A percentile compares a stretch with the other conserved stretches of the same genome.
phyloP scores from a whole-genome alignment of 2,888 invertebrate genomes.

The Esperia sulphurella region DNA sequence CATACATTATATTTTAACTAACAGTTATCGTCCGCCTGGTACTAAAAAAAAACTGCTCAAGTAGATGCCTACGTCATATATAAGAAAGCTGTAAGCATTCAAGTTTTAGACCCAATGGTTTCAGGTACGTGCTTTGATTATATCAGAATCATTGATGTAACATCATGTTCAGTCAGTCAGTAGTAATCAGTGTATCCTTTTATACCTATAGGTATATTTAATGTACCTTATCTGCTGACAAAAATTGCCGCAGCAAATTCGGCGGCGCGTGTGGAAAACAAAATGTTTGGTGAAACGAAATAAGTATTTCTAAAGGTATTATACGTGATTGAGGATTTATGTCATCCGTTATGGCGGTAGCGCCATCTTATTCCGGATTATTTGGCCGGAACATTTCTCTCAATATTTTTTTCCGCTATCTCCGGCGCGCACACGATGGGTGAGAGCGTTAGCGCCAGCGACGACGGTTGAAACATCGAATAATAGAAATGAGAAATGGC shows the following conservation, averaged over 20 bases:
- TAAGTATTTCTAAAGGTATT: neutral
- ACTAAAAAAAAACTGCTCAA: neutral
- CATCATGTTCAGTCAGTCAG: no score
- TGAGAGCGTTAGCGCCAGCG: neutral
- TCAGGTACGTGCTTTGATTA: no score
- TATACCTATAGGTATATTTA: no score
- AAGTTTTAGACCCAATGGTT: no score
- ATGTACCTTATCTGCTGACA: neutral
- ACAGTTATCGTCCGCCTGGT: no score
- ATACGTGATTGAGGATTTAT: slow-evolving; percentile 1
- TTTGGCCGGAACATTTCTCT: neutral
- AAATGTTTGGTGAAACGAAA: neutral
- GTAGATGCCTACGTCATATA: neutral
- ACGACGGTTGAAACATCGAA: neutral
- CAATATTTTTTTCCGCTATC: neutral
- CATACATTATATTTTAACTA: no score
- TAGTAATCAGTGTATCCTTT: no score
- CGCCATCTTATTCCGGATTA: slow-evolving; percentile 12
- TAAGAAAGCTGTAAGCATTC: no score
- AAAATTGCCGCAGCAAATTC: neutral
- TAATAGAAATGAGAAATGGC: neutral
- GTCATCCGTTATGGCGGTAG: neutral
- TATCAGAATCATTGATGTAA: no score
- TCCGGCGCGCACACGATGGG: neutral
- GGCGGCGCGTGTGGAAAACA: neutral